Evolutionary conservation across 1,140 invertebrate species (phyloP).

Genomic region (Bombus soroeensis): DNA sequence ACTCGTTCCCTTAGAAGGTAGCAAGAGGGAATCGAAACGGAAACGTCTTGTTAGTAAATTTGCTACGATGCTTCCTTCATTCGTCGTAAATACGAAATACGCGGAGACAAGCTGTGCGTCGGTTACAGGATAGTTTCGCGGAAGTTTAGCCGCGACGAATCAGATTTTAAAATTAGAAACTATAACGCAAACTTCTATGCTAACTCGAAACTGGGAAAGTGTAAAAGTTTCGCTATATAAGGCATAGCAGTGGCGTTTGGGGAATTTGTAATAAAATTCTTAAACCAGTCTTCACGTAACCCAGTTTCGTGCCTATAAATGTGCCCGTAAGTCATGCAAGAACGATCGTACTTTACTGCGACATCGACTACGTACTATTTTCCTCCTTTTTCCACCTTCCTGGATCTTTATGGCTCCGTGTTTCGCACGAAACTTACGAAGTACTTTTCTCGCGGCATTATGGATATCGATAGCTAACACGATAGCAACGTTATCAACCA

Average conservation of each 20-base stretch:
- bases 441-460: not conserved
- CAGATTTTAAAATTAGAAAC: constrained; percentile 44
- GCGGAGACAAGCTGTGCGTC: not conserved
- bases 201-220: constrained; percentile 53
- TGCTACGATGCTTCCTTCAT: not conserved
- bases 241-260: constrained; percentile 33
- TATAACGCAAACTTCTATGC: constrained; percentile 18
- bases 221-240: constrained; percentile 63
- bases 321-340: constrained; percentile 58
- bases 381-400: constrained; percentile 34
- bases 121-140: not conserved
- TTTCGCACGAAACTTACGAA: constrained; percentile 47
- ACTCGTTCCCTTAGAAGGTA: constrained; percentile 33
- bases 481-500: constrained; percentile 17
- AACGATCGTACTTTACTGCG: constrained; percentile 64
- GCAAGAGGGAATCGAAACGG: not conserved
- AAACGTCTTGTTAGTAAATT: constrained; percentile 27
- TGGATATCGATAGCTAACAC: not conserved
- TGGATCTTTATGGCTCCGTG: constrained; percentile 50
- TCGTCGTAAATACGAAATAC: constrained; percentile 1
- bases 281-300: constrained; percentile 67
- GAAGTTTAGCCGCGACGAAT: not conserved
- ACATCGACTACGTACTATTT: constrained; percentile 46
- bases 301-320: constrained; percentile 68
- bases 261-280: constrained; percentile 71